phyloP scores from a whole-genome alignment of 2,888 invertebrate genomes.

The Oxycera nigricornis region DNA sequence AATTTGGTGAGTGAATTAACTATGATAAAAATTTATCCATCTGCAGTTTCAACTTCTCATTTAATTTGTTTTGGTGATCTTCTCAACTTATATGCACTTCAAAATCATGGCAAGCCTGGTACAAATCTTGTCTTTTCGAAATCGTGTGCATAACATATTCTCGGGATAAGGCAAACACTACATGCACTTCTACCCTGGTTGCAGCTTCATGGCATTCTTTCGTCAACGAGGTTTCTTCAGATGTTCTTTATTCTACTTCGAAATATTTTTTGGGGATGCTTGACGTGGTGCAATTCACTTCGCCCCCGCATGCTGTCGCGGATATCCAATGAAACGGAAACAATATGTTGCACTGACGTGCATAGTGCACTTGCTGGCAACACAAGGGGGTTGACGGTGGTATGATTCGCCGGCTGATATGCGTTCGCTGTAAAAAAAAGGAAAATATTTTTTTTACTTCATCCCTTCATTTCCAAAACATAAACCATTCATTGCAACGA shows the following conservation, averaged over 20 bases:
- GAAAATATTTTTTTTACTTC: not conserved
- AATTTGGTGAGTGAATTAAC: no score
- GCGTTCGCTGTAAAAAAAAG: constrained; percentile 10
- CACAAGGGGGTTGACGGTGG: not conserved
- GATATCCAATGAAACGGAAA: constrained; percentile 10
- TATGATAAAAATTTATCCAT: no score
- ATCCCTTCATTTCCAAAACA: not conserved
- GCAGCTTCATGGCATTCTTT: not conserved
- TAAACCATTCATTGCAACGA: not conserved
- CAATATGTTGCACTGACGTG: not conserved
- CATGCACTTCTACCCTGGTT: not conserved
- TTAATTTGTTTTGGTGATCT: no score
- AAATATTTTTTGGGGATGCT: constrained; percentile 6
- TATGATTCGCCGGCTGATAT: constrained; percentile 15
- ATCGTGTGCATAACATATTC: no score
- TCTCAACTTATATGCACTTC: no score
- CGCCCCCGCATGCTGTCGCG: not conserved
- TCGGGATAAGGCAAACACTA: no score
- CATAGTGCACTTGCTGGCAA: not conserved
- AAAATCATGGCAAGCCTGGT: no score
- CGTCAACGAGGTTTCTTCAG: not conserved
- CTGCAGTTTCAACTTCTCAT: no score
- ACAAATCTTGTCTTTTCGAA: no score
- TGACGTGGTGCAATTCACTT: not conserved
- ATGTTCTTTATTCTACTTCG: not conserved